Evolutionary conservation across 2,888 invertebrate genomes (phyloP).

Genomic region (Acanthosepion esculentum): DNA sequence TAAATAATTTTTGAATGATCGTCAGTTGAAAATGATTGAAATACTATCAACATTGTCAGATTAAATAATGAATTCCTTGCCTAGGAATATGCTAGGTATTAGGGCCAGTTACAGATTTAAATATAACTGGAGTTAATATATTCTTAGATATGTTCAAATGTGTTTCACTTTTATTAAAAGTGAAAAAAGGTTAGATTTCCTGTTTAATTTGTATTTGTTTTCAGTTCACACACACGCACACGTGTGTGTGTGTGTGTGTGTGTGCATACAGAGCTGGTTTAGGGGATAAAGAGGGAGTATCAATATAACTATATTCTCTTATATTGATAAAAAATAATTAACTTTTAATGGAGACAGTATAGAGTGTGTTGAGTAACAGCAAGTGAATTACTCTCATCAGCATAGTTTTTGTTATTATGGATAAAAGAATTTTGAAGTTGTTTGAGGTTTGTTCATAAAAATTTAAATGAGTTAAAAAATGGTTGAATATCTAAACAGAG

Average conservation of each 20-base stretch:
- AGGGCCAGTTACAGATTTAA: too few relatives aligned
- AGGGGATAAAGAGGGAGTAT: neutral
- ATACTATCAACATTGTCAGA: neutral
- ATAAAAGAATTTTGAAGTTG: neutral
- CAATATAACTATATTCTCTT: neutral
- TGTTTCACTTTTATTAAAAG: too few relatives aligned
- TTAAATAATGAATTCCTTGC: too few relatives aligned
- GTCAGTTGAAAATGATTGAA: neutral
- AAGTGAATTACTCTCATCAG: neutral
- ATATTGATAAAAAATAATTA: neutral
- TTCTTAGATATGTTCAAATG: too few relatives aligned
- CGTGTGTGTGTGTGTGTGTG: too few relatives aligned
- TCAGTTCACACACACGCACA: too few relatives aligned
- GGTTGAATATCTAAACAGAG: slow-evolving; percentile 4
- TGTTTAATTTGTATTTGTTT: too few relatives aligned
- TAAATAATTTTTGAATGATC: neutral
- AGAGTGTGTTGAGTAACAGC: neutral
- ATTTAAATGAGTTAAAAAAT: neutral
- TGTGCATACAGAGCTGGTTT: too few relatives aligned
- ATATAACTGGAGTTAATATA: too few relatives aligned
- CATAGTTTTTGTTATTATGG: neutral
- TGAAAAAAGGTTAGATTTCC: too few relatives aligned
- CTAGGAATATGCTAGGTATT: too few relatives aligned
- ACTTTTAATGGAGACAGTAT: neutral
- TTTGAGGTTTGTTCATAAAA: neutral